Percentiles rank a stretch among this genome's conserved stretches.
Evolutionary conservation across 2,113 vertebrate species (phyloP).

Genomic region (Lophius piscatorius): DNA sequence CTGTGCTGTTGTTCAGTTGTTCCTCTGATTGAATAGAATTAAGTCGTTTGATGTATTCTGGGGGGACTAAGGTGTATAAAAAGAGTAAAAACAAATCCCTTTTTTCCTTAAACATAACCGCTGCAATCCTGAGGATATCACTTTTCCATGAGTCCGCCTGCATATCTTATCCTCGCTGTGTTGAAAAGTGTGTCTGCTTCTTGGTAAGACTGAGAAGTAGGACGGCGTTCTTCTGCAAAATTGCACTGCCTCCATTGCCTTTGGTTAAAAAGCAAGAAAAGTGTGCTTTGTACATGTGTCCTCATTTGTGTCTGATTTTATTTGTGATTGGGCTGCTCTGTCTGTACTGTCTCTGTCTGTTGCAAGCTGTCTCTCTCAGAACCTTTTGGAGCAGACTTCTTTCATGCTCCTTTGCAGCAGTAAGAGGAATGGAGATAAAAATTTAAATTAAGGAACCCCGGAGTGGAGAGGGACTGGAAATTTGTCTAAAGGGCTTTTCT

Average conservation of each 20-base stretch:
- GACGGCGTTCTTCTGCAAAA: conserved; percentile 48
- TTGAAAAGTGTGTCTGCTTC: conserved; percentile 31
- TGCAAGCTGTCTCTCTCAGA: conserved; percentile 17
- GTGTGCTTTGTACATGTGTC: conserved; percentile 50
- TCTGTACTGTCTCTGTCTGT: conserved; percentile 16
- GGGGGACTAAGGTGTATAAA: conserved; percentile 57
- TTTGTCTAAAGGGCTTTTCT: conserved; percentile 50
- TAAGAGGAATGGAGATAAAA: conserved; percentile 49
- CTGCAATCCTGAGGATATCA: conserved; percentile 59
- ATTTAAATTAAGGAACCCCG: conserved; percentile 53
- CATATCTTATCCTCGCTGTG: conserved; percentile 34
- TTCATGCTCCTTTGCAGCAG: conserved; percentile 50
- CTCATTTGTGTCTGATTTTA: conserved; percentile 55
- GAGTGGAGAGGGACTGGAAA: conserved; percentile 37
- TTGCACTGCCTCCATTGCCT: conserved; percentile 32
- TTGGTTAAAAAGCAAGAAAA: conserved; percentile 49
- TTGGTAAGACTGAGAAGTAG: conserved; percentile 28
- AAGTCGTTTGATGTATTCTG: conserved; percentile 67
- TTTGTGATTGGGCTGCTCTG: conserved; percentile 29
- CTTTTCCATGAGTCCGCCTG: conserved; percentile 38
- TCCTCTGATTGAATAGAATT: conserved; percentile 60
- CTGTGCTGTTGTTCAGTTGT: conserved; percentile 29
- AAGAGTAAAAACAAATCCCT: conserved; percentile 52
- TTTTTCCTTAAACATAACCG: conserved; percentile 45
- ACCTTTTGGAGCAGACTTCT: conserved; percentile 47